phyloP scores from a whole-genome alignment of 2,797 vertebrate species.

The Sarcoramphus papa region DNA sequence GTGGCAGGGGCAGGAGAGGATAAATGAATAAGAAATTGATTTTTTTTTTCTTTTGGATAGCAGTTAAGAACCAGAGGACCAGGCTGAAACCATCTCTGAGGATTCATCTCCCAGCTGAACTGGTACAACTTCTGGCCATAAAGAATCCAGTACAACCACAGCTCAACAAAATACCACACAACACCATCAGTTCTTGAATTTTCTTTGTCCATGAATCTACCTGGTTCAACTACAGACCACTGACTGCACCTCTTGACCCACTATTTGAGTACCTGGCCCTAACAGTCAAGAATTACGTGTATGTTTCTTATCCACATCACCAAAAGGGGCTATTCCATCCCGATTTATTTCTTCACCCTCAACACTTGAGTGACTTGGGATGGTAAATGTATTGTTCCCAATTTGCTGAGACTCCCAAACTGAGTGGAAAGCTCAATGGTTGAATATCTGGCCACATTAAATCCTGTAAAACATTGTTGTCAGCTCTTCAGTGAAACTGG shows the following conservation, averaged over 20 bases:
- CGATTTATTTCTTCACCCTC: background rate
- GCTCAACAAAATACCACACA: background rate
- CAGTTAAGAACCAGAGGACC: background rate
- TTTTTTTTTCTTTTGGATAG: background rate
- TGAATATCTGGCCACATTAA: background rate
- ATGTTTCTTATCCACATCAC: background rate
- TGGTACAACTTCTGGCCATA: background rate
- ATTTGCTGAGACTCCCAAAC: background rate
- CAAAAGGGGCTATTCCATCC: background rate
- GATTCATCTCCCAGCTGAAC: background rate
- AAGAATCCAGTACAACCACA: background rate
- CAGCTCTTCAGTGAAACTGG: background rate
- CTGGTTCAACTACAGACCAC: background rate
- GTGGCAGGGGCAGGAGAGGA: background rate
- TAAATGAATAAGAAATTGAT: background rate
- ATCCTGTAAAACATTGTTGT: background rate
- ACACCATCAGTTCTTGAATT: background rate
- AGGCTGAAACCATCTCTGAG: background rate
- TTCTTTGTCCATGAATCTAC: background rate
- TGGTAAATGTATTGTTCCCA: background rate
- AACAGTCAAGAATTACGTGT: fast-evolving
- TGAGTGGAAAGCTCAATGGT: background rate
- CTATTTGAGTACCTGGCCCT: background rate
- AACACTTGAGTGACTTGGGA: background rate
- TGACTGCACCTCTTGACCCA: background rate